These are phyloP conservation scores for Clarias gariepinus DNA, from an alignment of 2,113 vertebrate genomes.

Conservation along the genomic window DNA sequence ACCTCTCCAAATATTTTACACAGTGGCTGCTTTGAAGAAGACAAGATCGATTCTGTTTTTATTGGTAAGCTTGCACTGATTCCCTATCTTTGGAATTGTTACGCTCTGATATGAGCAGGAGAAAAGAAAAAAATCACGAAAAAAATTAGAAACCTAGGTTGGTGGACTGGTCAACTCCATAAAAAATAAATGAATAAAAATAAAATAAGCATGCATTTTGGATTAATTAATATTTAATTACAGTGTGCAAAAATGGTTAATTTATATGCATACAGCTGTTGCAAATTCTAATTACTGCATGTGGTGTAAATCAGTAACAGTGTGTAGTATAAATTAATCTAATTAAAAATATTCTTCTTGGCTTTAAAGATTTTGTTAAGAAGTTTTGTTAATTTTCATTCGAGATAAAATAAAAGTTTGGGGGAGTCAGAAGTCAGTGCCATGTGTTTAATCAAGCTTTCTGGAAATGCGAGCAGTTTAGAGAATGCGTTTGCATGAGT, in stretches of 20 bases:
- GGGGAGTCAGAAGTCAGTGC: conserved; percentile 14
- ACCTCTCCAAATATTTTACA: not conserved
- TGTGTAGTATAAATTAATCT: not conserved
- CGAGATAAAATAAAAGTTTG: not conserved
- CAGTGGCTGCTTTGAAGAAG: not conserved
- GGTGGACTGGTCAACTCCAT: not conserved
- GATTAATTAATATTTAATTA: not conserved
- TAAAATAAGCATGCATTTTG: not conserved
- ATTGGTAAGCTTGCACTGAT: no score
- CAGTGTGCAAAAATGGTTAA: not conserved
- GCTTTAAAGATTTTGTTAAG: not conserved
- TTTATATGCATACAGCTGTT: not conserved
- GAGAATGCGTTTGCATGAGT: conserved; percentile 31
- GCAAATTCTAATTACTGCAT: not conserved
- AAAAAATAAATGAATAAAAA: not conserved
- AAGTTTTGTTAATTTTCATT: not conserved
- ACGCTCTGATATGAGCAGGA: not conserved
- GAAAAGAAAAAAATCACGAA: not conserved
- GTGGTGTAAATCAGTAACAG: not conserved
- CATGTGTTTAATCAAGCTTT: conserved; percentile 28
- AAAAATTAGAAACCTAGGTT: not conserved
- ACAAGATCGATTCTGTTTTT: not conserved
- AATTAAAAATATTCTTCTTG: not conserved
- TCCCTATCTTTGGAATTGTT: not conserved
- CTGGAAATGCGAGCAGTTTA: conserved; percentile 12